Evolutionary conservation across 92 coral and sea anemone genomes (phyloP).

Genomic region (Virgularia gustaviana): DNA sequence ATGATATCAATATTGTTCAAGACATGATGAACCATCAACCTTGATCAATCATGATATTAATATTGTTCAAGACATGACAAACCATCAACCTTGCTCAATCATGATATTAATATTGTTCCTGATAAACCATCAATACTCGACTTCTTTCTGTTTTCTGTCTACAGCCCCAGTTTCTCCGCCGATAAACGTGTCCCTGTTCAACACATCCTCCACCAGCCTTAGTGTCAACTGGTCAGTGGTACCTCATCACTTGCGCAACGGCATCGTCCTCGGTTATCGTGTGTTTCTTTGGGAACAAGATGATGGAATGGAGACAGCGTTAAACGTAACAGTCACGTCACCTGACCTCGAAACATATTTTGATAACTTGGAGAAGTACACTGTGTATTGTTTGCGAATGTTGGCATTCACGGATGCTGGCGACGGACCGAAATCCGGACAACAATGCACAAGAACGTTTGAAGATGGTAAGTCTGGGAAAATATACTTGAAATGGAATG

Average conservation of each 20-base stretch:
- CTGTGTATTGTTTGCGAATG: constrained; percentile 1
- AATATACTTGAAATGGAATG: background rate
- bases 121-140: too few relatives aligned
- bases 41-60: too few relatives aligned
- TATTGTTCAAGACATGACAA: too few relatives aligned
- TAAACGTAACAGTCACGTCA: background rate
- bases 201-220: constrained; percentile 41
- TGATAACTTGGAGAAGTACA: constrained; percentile 7
- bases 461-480: constrained; percentile 14
- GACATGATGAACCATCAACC: too few relatives aligned
- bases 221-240: constrained; percentile 50
- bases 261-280: constrained; percentile 67
- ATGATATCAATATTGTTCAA: background rate
- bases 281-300: constrained; percentile 13
- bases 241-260: constrained; percentile 57
- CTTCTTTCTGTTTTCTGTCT: background rate
- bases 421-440: constrained; percentile 11
- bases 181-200: constrained; percentile 6
- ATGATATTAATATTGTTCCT: too few relatives aligned
- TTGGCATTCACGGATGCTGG: constrained; percentile 14
- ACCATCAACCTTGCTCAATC: too few relatives aligned
- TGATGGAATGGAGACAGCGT: background rate
- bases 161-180: constrained; percentile 47
- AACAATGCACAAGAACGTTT: constrained; percentile 4
- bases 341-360: background rate